Conservation (phyloP, 2,113 vertebrate genomes). For the Chauna torquata region DNA sequence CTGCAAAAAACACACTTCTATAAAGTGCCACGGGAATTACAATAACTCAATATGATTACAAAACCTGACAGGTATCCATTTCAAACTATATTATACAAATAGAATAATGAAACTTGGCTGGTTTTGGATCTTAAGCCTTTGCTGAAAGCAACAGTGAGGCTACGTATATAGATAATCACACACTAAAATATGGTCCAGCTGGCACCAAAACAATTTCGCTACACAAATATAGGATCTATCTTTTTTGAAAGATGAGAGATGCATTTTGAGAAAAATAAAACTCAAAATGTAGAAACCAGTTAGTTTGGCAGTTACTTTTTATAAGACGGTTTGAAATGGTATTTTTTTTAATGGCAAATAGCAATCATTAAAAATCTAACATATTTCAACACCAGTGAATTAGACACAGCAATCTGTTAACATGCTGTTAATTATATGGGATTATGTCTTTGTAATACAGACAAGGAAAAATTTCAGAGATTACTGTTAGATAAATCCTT, state of each 20-base stretch:
- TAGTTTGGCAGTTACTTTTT: not conserved
- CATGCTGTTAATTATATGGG: not conserved
- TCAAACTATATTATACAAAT: not conserved
- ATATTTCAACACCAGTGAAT: not conserved
- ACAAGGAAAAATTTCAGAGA: not conserved
- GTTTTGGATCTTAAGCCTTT: not conserved
- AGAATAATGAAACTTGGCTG: not conserved
- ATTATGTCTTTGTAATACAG: not conserved
- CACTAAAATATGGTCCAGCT: not conserved
- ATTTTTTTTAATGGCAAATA: not conserved
- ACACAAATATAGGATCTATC: not conserved
- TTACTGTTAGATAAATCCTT: not conserved
- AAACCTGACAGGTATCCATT: not conserved
- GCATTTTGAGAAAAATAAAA: not conserved
- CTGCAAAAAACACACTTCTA: not conserved
- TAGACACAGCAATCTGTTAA: not conserved
- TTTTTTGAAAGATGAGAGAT: not conserved
- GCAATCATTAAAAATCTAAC: not conserved
- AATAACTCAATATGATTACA: not conserved
- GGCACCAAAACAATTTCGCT: not conserved
- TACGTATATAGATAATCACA: not conserved
- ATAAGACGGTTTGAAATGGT: fast-evolving
- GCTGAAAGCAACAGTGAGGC: not conserved
- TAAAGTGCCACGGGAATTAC: fast-evolving
- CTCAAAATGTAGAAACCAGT: not conserved